These are phyloP conservation scores for Rhinoderma darwinii DNA, from an alignment of 2,113 vertebrate species.

Conservation along the genomic window DNA sequence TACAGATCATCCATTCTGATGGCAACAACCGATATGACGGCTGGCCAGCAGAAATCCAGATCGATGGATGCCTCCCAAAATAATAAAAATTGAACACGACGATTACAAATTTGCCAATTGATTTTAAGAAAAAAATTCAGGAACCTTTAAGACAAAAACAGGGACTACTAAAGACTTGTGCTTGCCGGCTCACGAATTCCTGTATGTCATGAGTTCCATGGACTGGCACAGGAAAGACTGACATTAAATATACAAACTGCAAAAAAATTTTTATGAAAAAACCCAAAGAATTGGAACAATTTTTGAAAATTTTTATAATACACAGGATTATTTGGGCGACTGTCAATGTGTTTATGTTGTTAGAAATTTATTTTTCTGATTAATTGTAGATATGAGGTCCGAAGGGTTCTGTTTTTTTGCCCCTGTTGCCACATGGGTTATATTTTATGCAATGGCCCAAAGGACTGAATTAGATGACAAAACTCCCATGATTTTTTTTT, in stretches of 20 bases:
- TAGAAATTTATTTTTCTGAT: too few species aligned
- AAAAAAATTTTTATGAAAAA: neutral
- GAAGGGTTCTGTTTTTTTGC: neutral
- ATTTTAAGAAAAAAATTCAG: neutral
- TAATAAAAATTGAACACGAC: neutral
- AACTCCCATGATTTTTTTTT: neutral
- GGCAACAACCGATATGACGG: constrained; percentile 67
- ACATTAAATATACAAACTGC: neutral
- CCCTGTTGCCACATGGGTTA: neutral
- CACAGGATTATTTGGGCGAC: neutral
- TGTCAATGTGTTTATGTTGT: neutral
- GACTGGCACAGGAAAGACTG: neutral
- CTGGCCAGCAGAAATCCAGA: constrained; percentile 79
- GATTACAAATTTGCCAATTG: neutral
- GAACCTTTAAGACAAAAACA: neutral
- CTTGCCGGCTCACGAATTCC: neutral
- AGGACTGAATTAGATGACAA: neutral
- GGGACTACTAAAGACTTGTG: neutral
- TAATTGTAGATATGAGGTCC: neutral
- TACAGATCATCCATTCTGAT: constrained; percentile 74
- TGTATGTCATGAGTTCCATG: neutral
- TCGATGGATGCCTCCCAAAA: constrained; percentile 76
- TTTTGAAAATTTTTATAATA: constrained; percentile 3
- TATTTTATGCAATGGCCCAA: neutral
- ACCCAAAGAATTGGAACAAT: too few species aligned